phyloP scores from a whole-genome alignment of 1,140 invertebrate species.

The Leptopilina clavipes region DNA sequence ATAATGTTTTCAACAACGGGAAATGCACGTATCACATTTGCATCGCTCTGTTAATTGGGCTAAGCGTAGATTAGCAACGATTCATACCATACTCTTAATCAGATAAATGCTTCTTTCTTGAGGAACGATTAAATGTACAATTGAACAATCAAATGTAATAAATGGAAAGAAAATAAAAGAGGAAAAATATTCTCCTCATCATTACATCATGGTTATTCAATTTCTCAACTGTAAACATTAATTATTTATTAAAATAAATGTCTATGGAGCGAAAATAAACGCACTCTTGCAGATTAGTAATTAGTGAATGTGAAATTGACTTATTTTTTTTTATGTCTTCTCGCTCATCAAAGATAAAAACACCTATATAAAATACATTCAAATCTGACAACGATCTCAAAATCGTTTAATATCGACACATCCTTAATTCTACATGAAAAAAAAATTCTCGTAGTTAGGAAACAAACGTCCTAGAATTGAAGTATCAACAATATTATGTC shows the following conservation, averaged over 20 bases:
- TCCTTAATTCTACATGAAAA: background rate
- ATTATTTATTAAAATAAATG: background rate
- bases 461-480: slow-evolving; percentile 27
- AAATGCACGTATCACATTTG: slow-evolving; percentile 51
- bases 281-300: slow-evolving; percentile 29
- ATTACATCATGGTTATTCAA: background rate
- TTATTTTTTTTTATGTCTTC: background rate
- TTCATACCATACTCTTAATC: slow-evolving; percentile 54
- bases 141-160: background rate
- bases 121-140: slow-evolving; percentile 53
- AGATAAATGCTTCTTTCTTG: slow-evolving; percentile 59
- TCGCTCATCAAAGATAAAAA: slow-evolving; percentile 33
- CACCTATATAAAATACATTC: slow-evolving; percentile 34
- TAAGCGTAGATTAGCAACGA: slow-evolving; percentile 34
- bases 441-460: slow-evolving; percentile 18
- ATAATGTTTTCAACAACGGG: slow-evolving; percentile 38
- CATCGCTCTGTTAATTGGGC: slow-evolving; percentile 33
- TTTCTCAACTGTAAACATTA: background rate
- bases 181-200: no score
- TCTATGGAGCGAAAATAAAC: background rate
- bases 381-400: slow-evolving; percentile 21
- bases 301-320: slow-evolving; percentile 22
- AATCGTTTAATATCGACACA: slow-evolving; percentile 23
- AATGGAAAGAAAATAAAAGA: no score
- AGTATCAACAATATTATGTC: slow-evolving; percentile 33